phyloP scores from a whole-genome alignment of 2,797 vertebrate species.

The Neomorphus geoffroyi region DNA sequence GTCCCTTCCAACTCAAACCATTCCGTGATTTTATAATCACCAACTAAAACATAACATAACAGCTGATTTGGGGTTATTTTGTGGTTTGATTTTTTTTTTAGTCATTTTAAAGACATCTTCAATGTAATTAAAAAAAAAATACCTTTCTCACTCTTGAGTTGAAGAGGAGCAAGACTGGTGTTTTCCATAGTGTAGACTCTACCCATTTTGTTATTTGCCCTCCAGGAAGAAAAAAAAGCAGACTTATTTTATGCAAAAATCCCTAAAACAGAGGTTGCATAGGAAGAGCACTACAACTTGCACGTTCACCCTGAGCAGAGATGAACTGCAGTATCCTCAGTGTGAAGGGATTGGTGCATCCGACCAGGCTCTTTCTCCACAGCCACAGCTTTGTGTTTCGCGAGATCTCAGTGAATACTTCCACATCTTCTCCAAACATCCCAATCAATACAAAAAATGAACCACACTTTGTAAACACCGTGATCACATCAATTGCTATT shows the following conservation, averaged over 20 bases:
- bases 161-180: neutral
- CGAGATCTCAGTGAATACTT: neutral
- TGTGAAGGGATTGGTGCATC: accelerated
- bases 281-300: accelerated
- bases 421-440: neutral
- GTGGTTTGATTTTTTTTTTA: neutral
- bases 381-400: neutral
- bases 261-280: accelerated
- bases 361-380: neutral
- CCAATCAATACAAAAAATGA: neutral
- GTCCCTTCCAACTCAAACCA: too few species aligned
- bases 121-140: neutral
- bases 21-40: too few species aligned
- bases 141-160: neutral
- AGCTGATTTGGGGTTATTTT: accelerated
- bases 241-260: accelerated
- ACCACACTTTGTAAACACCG: conserved; percentile 11
- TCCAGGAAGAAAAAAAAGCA: neutral
- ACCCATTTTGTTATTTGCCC: neutral
- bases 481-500: conserved; percentile 32
- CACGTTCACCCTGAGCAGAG: neutral
- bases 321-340: accelerated
- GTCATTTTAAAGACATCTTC: neutral
- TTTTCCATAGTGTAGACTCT: neutral
- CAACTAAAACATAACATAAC: neutral